Conservation (phyloP, 2,797 vertebrate species). For the Crocodylus rhombifer region DNA sequence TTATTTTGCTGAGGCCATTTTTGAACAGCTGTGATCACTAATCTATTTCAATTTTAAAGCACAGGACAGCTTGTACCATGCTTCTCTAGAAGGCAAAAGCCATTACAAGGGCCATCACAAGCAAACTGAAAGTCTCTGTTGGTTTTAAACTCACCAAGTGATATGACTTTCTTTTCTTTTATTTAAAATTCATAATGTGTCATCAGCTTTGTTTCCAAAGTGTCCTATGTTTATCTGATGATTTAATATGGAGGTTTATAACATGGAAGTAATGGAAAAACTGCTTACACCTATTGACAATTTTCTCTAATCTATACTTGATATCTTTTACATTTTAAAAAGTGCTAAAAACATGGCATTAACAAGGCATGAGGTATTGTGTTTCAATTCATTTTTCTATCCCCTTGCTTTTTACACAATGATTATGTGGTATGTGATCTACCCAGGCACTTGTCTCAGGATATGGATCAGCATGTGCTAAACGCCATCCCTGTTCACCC, state of each 20-base stretch:
- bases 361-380: too few relatives aligned
- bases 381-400: too few relatives aligned
- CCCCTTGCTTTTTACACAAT: too few relatives aligned
- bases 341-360: too few relatives aligned
- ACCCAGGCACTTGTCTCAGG: too few relatives aligned
- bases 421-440: too few relatives aligned
- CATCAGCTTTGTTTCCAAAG: neutral
- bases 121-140: neutral
- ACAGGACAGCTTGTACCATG: neutral
- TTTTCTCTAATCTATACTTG: too few relatives aligned
- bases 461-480: neutral
- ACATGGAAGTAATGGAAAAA: too few relatives aligned
- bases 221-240: neutral
- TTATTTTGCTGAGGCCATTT: neutral
- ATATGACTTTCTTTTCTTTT: neutral
- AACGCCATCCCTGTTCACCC: neutral
- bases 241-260: too few relatives aligned
- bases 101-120: neutral
- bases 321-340: too few relatives aligned
- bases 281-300: too few relatives aligned
- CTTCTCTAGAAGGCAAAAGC: neutral
- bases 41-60: neutral
- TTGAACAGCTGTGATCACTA: neutral
- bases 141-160: neutral
- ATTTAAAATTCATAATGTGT: neutral